Evolutionary conservation across 1,140 invertebrate genomes (phyloP).

Genomic region (Parapsyche elsis): DNA sequence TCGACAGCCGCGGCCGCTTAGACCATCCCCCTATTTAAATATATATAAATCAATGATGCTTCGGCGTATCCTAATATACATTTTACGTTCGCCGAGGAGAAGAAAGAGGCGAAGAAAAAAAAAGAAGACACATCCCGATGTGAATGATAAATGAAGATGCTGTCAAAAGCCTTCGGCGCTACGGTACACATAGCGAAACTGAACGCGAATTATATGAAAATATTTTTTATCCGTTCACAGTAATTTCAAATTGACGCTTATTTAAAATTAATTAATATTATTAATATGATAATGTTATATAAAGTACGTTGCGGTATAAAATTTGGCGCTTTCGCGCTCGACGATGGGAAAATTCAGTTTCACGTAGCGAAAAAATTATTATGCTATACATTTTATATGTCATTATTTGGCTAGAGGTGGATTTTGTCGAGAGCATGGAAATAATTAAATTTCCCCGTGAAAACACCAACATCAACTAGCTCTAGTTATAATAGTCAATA

Average conservation of each 20-base stretch:
- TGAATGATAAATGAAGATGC: slow-evolving; percentile 33
- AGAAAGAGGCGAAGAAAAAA: not conserved
- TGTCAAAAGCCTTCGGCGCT: slow-evolving; percentile 24
- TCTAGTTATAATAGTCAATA: not conserved
- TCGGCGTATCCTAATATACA: slow-evolving; percentile 35
- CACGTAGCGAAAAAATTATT: too few relatives aligned
- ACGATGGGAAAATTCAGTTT: too few relatives aligned
- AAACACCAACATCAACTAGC: not conserved
- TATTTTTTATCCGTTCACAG: slow-evolving; percentile 9
- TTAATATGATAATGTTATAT: not conserved
- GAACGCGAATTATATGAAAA: slow-evolving; percentile 27
- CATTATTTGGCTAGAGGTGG: too few relatives aligned
- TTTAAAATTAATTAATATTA: not conserved
- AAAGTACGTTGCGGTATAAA: too few relatives aligned
- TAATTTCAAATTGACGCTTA: not conserved
- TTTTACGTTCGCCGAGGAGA: slow-evolving; percentile 11
- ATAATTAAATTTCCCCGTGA: not conserved
- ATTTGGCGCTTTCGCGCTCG: too few relatives aligned
- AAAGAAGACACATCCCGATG: slow-evolving; percentile 29
- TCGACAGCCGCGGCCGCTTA: slow-evolving; percentile 28
- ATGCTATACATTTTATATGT: too few relatives aligned
- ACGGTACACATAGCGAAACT: slow-evolving; percentile 20
- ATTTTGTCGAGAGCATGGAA: not conserved
- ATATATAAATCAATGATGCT: slow-evolving; percentile 35
- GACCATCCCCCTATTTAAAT: slow-evolving; percentile 30